Evolutionary conservation across 2,113 vertebrate genomes (phyloP).

Genomic region (Gavia stellata): DNA sequence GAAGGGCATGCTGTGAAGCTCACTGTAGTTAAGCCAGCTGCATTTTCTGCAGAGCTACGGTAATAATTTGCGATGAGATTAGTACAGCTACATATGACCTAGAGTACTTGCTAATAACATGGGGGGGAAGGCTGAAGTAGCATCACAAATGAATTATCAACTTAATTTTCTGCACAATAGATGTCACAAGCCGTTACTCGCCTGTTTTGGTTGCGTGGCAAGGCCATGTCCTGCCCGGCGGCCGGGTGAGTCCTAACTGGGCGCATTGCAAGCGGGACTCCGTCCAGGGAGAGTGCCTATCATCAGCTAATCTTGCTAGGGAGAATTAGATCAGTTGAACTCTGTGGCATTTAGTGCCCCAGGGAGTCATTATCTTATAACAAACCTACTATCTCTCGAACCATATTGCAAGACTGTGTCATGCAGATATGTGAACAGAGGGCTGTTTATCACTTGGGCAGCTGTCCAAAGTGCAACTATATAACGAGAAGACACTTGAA

Average conservation of each 20-base stretch:
- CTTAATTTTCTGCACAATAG: slow-evolving; percentile 15
- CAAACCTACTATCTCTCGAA: slow-evolving; percentile 54
- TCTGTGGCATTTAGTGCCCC: slow-evolving; percentile 8
- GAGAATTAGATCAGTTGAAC: slow-evolving; percentile 47
- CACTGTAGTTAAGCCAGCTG: slow-evolving; percentile 11
- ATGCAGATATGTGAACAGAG: slow-evolving; percentile 7
- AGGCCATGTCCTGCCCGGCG: background rate
- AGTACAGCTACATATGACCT: background rate
- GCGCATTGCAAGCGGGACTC: background rate
- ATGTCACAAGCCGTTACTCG: background rate
- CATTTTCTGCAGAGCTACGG: background rate
- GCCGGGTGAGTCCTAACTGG: background rate
- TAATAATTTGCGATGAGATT: slow-evolving; percentile 16
- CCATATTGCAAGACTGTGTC: slow-evolving; percentile 54
- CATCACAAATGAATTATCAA: slow-evolving; percentile 23
- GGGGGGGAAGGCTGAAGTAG: background rate
- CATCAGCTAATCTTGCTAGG: slow-evolving; percentile 44
- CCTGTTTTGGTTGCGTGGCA: background rate
- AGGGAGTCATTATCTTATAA: slow-evolving; percentile 57
- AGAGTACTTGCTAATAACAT: slow-evolving; percentile 15
- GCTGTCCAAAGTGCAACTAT: slow-evolving; percentile 42
- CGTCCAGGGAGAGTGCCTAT: background rate
- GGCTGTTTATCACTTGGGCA: slow-evolving; percentile 56
- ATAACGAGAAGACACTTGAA: slow-evolving; percentile 42
- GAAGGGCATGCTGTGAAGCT: background rate